Evolutionary conservation across 2,888 invertebrate genomes (phyloP), one percentile per base, ranked within the genome.

Genomic region (Hyposoter didymator): DNA sequence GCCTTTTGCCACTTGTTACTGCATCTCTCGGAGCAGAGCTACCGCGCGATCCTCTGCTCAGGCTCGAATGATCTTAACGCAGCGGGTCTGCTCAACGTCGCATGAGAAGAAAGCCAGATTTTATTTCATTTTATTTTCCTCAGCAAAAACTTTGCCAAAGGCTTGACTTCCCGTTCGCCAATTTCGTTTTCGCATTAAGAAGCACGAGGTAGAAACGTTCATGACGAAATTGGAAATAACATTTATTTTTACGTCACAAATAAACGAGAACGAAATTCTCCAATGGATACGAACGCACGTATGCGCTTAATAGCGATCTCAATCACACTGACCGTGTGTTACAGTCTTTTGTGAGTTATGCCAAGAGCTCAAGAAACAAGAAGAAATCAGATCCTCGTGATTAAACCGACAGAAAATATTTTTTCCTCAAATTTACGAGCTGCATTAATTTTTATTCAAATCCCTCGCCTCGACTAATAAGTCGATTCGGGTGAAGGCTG

Each of bases 1-100:
- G 85, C 67, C 85, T 85, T 85, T 85, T 85, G 85, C 85, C 72
- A 76, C 76, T 67, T 67, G 76, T 75, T 75, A 66, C 79, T 67
- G 78, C 78, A 75, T 79, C 73, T 52, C 67, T 32, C 39, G 72
- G 19, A 64, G 70, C 73, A 69, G 19, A 64, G 70, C 73, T 82
- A 82, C 74, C 49, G 82, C 28, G 66, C 32, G 66, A 59, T 72
- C 59, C 76, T 45, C 69, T 35, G 39, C 10, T 17, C 47, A 22
- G 14, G 4, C 43, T 64, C 43, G 39, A 19, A 45, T 28, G 75
- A 62, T 67, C 39, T 52, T 45, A 47, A 47, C 43, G 49, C 22
- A 47, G 52, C 43, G 2, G 28, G 52, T 80, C 80, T n/a, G n/a
- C n/a, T 66, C 73, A 70, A 14, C 64, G 66, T 80, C 66, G 32